Evolutionary conservation across 2,888 invertebrate species (phyloP).

Genomic region (Acrobasis repandana): DNA sequence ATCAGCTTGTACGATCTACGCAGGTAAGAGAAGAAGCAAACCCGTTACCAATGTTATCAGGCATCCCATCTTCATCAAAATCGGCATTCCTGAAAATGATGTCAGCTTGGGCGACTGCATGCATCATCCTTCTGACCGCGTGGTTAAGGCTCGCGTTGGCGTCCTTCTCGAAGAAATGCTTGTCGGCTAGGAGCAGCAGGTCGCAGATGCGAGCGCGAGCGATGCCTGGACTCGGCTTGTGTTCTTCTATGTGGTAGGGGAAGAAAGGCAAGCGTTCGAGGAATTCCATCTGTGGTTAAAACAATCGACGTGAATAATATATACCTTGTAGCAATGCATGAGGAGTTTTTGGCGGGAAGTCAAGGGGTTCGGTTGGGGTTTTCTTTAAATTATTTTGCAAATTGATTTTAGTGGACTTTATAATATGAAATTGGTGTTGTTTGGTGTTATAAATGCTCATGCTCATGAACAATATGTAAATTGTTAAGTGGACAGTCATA

Average conservation of each 20-base stretch:
- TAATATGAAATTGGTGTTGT: no score
- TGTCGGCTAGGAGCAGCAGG: slow-evolving; percentile 74
- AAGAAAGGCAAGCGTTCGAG: slow-evolving; percentile 45
- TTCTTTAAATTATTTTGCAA: no score
- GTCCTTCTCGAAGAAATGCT: slow-evolving; percentile 70
- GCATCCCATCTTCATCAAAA: slow-evolving; percentile 77
- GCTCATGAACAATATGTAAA: no score
- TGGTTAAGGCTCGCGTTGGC: slow-evolving; percentile 70
- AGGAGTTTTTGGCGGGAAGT: neutral
- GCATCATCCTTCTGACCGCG: slow-evolving; percentile 71
- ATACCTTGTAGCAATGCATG: no score
- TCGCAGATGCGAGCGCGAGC: slow-evolving; percentile 71
- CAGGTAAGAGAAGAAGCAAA: neutral
- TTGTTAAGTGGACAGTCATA: no score
- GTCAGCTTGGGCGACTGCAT: slow-evolving; percentile 78
- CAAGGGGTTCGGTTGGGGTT: no score
- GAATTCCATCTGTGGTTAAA: slow-evolving; percentile 29
- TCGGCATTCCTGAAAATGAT: slow-evolving; percentile 80
- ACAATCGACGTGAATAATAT: neutral
- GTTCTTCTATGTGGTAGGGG: slow-evolving; percentile 56
- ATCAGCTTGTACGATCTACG: no score
- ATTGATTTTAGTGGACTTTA: no score
- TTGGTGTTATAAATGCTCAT: no score
- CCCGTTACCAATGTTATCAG: slow-evolving; percentile 77
- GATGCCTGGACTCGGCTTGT: slow-evolving; percentile 44